These are phyloP conservation scores for Rhyacophila evoluta DNA, from an alignment of 2,888 invertebrate species.

Conservation along the genomic window DNA sequence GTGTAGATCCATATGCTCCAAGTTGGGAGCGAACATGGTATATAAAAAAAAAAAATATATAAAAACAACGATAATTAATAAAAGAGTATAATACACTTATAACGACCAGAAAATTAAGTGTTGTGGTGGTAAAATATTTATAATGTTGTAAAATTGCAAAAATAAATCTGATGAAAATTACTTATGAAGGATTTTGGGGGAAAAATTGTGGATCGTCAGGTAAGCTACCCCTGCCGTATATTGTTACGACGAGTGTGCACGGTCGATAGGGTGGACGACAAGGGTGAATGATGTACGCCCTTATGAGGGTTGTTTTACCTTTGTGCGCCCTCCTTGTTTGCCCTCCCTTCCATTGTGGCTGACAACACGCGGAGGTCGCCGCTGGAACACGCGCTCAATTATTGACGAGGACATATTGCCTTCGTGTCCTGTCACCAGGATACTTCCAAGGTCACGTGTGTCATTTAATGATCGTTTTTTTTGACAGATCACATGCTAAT, in stretches of 20 bases:
- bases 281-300: slow-evolving; percentile 24
- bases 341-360: slow-evolving; percentile 3
- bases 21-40: too few relatives aligned
- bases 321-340: slow-evolving; percentile 14
- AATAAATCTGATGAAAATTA: too few relatives aligned
- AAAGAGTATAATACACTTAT: too few relatives aligned
- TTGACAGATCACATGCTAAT: not conserved
- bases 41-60: too few relatives aligned
- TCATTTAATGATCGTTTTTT: not conserved
- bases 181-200: too few relatives aligned
- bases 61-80: too few relatives aligned
- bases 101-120: too few relatives aligned
- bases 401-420: slow-evolving; percentile 22
- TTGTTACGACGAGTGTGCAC: slow-evolving; percentile 9
- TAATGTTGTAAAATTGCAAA: too few relatives aligned
- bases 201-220: not conserved
- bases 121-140: too few relatives aligned
- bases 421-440: not conserved
- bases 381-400: slow-evolving; percentile 9
- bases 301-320: slow-evolving; percentile 24
- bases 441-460: not conserved
- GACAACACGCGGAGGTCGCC: slow-evolving; percentile 7
- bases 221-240: not conserved
- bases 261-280: slow-evolving; percentile 18
- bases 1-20: too few relatives aligned